Base-by-base conservation (phyloP, 1,140 invertebrate species). In the Drosophila ficusphila region DNA sequence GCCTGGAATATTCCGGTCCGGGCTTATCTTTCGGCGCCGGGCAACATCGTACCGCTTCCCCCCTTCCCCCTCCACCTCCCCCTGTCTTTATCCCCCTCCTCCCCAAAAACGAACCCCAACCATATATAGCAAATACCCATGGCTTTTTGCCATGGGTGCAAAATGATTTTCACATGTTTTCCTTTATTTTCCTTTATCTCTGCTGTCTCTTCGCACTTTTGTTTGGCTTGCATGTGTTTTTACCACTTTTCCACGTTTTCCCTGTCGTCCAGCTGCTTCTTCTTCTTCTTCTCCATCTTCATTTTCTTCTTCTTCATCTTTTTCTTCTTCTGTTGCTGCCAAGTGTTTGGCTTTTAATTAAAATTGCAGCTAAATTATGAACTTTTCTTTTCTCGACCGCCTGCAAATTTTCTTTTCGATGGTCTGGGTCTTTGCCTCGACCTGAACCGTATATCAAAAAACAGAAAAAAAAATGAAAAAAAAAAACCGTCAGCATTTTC, bases 81-180 rank as follows among this genome's bases (percentile, higher is more conserved):
- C 14, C 4, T 21, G 2, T 7, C 19, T 2, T 3, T 3, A 38
- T 38, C 0, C 36, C 7, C 36, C 16, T 1, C 8, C 3, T 3
- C 36, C 34, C n/a, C n/a, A n/a, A n/a, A n/a, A n/a, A n/a, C n/a
- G n/a, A n/a, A n/a, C n/a, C n/a, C n/a, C n/a, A n/a, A n/a, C n/a
- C n/a, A n/a, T n/a, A 16, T 36, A 8, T 9, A 16, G 6, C 14
- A 36, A n/a, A n/a, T n/a, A n/a, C n/a, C n/a, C n/a, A n/a, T n/a
- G n/a, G n/a, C n/a, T n/a, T n/a, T n/a, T n/a, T n/a, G n/a, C n/a
- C n/a, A n/a, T 61, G 18, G 47, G 53, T 76, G 64, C 56, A 54
- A 85, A 85, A 86, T 86, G 81, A 85, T 76, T 85, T 85, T 85
- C 79, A 86, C 79, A 85, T 86, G 79, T 85, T 86, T 72, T 73